These are phyloP conservation scores for Callionymus lyra DNA, from an alignment of 2,113 vertebrate genomes.

Conservation along the genomic window DNA sequence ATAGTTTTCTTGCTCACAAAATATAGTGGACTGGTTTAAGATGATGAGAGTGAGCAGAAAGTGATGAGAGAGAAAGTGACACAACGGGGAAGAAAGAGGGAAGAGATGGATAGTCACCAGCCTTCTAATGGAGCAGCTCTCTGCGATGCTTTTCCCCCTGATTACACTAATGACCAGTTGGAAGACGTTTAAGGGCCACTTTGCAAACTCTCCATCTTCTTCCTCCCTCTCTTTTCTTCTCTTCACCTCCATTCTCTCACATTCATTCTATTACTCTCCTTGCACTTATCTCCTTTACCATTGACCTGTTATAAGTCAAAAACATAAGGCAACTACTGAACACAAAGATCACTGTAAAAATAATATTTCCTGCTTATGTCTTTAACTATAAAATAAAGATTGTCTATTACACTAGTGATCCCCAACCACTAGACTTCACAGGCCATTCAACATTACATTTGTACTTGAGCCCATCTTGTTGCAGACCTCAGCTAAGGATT, in stretches of 20 bases:
- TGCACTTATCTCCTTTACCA: background rate
- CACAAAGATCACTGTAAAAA: too few species aligned
- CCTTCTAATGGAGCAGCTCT: slow-evolving; percentile 22
- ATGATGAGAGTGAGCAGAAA: slow-evolving; percentile 12
- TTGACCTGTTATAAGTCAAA: too few species aligned
- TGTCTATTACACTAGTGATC: too few species aligned
- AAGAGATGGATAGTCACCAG: slow-evolving; percentile 6
- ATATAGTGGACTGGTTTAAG: slow-evolving; percentile 18
- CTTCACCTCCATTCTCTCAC: background rate
- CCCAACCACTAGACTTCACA: too few species aligned
- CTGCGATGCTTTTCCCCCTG: slow-evolving; percentile 31
- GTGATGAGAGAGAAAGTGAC: slow-evolving; percentile 27
- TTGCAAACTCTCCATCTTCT: slow-evolving; percentile 8
- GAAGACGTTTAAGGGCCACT: slow-evolving; percentile 39
- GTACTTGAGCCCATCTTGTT: too few species aligned
- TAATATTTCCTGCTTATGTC: too few species aligned
- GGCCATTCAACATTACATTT: too few species aligned
- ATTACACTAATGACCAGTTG: slow-evolving; percentile 49
- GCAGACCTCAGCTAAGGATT: too few species aligned
- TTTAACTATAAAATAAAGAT: too few species aligned
- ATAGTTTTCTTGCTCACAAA: slow-evolving; percentile 11
- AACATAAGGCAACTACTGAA: too few species aligned
- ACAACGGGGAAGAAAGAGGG: slow-evolving; percentile 16
- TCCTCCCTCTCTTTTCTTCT: slow-evolving; percentile 3
- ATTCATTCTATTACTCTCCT: background rate